phyloP scores from a whole-genome alignment of 2,113 vertebrate species.

The Platysteira castanea region DNA sequence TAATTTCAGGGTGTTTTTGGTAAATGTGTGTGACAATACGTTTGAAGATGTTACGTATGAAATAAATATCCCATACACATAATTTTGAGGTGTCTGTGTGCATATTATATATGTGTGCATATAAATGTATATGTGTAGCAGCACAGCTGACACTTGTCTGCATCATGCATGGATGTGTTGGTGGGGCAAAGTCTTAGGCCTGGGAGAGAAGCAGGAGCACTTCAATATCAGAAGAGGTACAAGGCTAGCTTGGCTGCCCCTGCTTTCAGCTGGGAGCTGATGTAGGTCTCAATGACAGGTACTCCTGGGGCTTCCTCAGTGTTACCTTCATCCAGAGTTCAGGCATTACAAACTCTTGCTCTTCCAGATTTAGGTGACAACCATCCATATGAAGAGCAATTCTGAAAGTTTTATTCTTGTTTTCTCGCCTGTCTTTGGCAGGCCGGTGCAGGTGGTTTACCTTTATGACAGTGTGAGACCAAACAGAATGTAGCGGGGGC shows the following conservation, averaged over 20 bases:
- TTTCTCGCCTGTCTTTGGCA: background rate
- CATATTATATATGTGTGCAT: background rate
- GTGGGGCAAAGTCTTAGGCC: background rate
- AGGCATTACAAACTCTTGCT: background rate
- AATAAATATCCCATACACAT: background rate
- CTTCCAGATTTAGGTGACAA: background rate
- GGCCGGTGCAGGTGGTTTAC: background rate
- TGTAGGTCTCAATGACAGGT: background rate
- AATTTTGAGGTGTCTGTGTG: background rate
- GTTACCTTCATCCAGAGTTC: background rate
- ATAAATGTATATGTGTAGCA: background rate
- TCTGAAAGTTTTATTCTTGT: background rate
- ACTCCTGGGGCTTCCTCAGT: rapidly evolving
- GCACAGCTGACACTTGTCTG: background rate
- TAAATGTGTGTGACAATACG: background rate
- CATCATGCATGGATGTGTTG: background rate
- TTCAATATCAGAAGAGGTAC: background rate
- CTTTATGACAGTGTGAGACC: background rate
- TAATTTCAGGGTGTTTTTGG: background rate
- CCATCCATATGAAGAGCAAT: background rate
- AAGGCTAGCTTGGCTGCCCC: background rate
- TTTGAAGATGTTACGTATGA: background rate
- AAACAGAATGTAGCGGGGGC: background rate
- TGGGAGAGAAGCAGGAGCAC: background rate
- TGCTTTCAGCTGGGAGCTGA: background rate